These are phyloP conservation scores for Rotaria sp. DNA, from an alignment of 2,888 invertebrate species.

Conservation along the genomic window DNA sequence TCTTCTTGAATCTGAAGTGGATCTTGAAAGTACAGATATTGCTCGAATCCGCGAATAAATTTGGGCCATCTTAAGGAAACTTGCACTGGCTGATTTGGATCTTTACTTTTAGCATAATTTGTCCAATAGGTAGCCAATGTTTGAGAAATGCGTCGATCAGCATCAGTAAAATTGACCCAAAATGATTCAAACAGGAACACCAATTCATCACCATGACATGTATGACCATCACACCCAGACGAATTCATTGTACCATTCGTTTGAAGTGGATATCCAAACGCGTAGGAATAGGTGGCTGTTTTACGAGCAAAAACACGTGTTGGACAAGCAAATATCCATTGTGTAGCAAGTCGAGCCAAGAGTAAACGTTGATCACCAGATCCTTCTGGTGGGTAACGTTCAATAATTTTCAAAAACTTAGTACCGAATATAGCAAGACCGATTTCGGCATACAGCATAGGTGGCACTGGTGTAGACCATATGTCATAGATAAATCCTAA, in stretches of 20 bases:
- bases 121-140: conserved; percentile 21
- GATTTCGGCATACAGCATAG: conserved; percentile 43
- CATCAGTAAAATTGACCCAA: conserved; percentile 7
- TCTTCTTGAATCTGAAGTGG: neutral
- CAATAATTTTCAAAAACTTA: conserved; percentile 42
- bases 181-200: conserved; percentile 29
- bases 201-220: conserved; percentile 43
- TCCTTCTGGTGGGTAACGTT: conserved; percentile 43
- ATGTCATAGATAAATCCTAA: conserved; percentile 45
- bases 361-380: conserved; percentile 43
- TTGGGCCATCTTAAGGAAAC: conserved; percentile 44
- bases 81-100: conserved; percentile 41
- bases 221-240: conserved; percentile 45
- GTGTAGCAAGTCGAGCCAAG: conserved; percentile 43
- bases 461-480: conserved; percentile 43
- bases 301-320: conserved; percentile 44
- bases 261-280: conserved; percentile 46
- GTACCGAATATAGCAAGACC: conserved; percentile 44
- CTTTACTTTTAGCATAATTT: conserved; percentile 44
- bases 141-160: conserved; percentile 33
- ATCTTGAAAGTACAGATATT: neutral
- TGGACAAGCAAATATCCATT: conserved; percentile 46
- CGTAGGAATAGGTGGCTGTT: conserved; percentile 43
- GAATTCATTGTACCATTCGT: conserved; percentile 45
- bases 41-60: neutral